Percentiles rank a stretch among this genome's conserved stretches.
These are phyloP conservation scores for Hemistola chrysoprasaria DNA, from an alignment of 2,888 invertebrate genomes.

Conservation along the genomic window DNA sequence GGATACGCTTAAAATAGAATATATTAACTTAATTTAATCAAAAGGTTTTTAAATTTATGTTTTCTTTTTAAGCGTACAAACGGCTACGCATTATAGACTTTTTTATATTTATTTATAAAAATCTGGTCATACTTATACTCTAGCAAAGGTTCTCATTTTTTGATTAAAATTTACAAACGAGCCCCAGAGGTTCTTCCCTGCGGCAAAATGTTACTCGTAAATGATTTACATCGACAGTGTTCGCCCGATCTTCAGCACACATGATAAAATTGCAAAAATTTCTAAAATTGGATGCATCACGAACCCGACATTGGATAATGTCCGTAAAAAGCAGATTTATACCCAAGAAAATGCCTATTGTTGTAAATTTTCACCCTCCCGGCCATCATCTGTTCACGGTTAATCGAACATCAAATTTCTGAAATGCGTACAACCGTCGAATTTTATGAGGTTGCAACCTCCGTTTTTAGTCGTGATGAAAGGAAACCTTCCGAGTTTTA, in stretches of 20 bases:
- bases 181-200: not conserved
- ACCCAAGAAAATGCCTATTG: conserved; percentile 48
- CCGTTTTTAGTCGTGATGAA: conserved; percentile 36
- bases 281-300: conserved; percentile 33
- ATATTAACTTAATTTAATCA: no score
- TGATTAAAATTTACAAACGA: conserved; percentile 1
- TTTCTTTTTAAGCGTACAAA: no score
- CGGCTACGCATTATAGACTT: no score
- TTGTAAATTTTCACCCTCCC: conserved; percentile 49
- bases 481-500: conserved; percentile 30
- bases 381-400: conserved; percentile 46
- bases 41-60: no score
- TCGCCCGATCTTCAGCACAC: conserved; percentile 21
- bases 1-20: no score
- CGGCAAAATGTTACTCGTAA: conserved; percentile 16
- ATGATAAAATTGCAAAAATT: conserved; percentile 32
- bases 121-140: not conserved
- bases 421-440: conserved; percentile 56
- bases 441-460: conserved; percentile 46
- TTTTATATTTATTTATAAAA: no score
- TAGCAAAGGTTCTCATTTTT: no score
- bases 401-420: conserved; percentile 55
- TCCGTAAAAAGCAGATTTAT: conserved; percentile 37
- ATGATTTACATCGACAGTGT: conserved; percentile 22
- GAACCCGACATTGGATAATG: conserved; percentile 29